Evolutionary conservation across 2,113 vertebrate genomes (phyloP), one percentile per base, ranked within the genome.

Genomic region (Loxodonta africana): DNA sequence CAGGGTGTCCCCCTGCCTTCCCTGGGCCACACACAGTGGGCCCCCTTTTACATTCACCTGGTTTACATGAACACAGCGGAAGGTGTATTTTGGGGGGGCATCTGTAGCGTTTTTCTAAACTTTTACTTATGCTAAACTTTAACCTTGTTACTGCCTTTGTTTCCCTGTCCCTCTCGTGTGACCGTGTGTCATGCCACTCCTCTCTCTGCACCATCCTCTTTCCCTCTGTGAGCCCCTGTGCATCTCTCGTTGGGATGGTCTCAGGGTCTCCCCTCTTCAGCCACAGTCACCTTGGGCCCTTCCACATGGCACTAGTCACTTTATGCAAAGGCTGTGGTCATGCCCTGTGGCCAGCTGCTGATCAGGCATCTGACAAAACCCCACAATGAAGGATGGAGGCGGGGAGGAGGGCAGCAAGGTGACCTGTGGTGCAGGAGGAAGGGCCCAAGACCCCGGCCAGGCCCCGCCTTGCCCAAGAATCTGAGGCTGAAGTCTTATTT

Each of bases 31-130:
- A 11, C 3, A 3, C 41, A 4, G 80, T 21, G 25, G 0, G 28
- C 41, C 0, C 0, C 1, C 46, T 77, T n/a, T 46, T 0, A 12
- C 0, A 0, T 28, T n/a, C 0, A 1, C 69, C 14, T 12, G 71
- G 48, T 44, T 44, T 44, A 5, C 2, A 8, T 82, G n/a, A 60
- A 15, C 18, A 18, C 12, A 6, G 41, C 2, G 3, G 57, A 30
- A 65, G 26, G 44, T 57, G 26, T 4, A 5, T 20, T 12, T 37
- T 17, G 30, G 17, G 5, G 44, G 48, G 18, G 44, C 10, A 2
- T 18, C 84, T 41, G 63, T 46, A 18, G 44, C 21, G 8, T 28
- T 57, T 60, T 20, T 7, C 3, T 21, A 4, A 21, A 3, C 69
- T 33, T 23, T 8, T 6, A 26, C 26, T 26, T 26, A 67, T 37